Percentiles rank a stretch among this genome's conserved stretches.
These are phyloP conservation scores for Argyresthia goedartella DNA, from an alignment of 2,888 invertebrate genomes.

Conservation along the genomic window DNA sequence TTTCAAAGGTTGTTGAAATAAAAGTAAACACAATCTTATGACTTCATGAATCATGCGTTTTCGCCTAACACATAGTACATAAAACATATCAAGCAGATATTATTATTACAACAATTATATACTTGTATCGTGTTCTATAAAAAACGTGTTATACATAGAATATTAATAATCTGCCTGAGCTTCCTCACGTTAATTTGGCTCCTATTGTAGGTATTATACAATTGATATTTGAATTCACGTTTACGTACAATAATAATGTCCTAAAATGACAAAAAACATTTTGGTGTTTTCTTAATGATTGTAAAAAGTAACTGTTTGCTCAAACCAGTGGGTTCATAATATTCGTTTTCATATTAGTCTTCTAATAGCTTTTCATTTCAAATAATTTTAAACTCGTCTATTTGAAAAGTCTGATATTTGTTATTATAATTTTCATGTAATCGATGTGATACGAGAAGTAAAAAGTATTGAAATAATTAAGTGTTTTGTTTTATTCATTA, in stretches of 20 bases:
- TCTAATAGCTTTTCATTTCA: conserved; percentile 16
- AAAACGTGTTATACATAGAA: not conserved
- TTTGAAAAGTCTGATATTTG: conserved; percentile 30
- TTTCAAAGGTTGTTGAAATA: conserved; percentile 24
- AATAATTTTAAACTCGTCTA: conserved; percentile 9
- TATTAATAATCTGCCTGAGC: conserved; percentile 22
- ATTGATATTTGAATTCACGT: conserved; percentile 15
- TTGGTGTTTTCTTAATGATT: conserved; percentile 40
- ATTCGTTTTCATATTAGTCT: not conserved
- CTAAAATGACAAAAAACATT: conserved; percentile 41
- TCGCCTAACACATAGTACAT: conserved; percentile 60
- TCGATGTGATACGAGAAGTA: conserved; percentile 58
- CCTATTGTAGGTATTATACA: conserved; percentile 21
- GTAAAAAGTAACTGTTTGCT: conserved; percentile 45
- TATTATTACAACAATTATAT: conserved; percentile 13
- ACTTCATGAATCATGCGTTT: conserved; percentile 28
- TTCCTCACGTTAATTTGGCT: conserved; percentile 55
- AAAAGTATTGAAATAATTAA: conserved; percentile 40
- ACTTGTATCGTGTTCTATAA: not conserved
- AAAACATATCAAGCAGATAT: conserved; percentile 59
- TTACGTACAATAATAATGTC: conserved; percentile 46
- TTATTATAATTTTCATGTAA: conserved; percentile 26
- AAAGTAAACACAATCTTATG: conserved; percentile 40
- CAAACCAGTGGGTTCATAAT: conserved; percentile 28
- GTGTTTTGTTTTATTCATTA: conserved; percentile 42